phyloP scores from a whole-genome alignment of 2,888 invertebrate genomes.

The Drosophila robusta region DNA sequence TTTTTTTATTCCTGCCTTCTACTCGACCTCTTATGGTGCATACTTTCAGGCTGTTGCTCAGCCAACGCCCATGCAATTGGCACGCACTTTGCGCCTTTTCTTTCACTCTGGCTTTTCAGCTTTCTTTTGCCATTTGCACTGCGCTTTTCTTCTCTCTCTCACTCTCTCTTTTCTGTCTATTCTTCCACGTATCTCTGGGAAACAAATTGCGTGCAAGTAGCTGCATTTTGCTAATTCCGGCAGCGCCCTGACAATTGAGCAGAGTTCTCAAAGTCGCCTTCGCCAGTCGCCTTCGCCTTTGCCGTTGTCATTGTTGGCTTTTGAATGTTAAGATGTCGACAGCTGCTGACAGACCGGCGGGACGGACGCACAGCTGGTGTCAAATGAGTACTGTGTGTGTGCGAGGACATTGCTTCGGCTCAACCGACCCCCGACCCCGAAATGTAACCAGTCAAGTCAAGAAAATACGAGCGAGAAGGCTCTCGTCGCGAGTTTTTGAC shows the following conservation, averaged over 20 bases:
- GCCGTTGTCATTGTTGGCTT: constrained; percentile 75
- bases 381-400: constrained; percentile 66
- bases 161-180: not conserved
- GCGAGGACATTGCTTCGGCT: constrained; percentile 52
- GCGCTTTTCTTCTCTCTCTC: constrained; percentile 4
- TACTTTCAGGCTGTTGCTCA: constrained; percentile 63
- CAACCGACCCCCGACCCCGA: not conserved
- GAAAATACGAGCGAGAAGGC: not conserved
- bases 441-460: not conserved
- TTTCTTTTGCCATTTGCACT: constrained; percentile 16
- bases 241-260: constrained; percentile 64
- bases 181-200: constrained; percentile 17
- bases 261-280: constrained; percentile 41
- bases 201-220: constrained; percentile 74
- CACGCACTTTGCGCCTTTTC: constrained; percentile 40
- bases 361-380: constrained; percentile 63
- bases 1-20: not conserved
- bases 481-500: not conserved
- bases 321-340: constrained; percentile 79
- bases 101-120: constrained; percentile 15
- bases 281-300: constrained; percentile 19
- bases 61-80: constrained; percentile 59
- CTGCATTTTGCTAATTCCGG: constrained; percentile 78
- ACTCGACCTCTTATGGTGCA: constrained; percentile 33
- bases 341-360: constrained; percentile 60